Evolutionary conservation across 2,888 invertebrate species (phyloP).

Genomic region (Drosophila birchii): DNA sequence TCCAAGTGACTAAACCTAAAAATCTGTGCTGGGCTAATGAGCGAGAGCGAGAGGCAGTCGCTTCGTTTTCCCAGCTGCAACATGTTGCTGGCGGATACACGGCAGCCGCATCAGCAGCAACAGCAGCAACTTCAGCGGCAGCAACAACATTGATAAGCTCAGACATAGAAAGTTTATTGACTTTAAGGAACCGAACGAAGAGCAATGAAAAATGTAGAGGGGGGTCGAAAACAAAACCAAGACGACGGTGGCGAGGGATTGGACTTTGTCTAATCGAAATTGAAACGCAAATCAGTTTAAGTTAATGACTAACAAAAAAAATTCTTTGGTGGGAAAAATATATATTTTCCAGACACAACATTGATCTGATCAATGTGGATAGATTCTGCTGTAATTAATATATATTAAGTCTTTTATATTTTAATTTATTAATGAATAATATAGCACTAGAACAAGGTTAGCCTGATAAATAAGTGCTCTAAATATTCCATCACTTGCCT

Average conservation of each 20-base stretch:
- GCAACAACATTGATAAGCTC: slow-evolving; percentile 63
- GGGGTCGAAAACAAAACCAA: background rate
- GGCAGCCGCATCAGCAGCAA: slow-evolving; percentile 20
- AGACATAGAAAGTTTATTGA: slow-evolving; percentile 70
- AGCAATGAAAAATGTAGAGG: slow-evolving; percentile 1
- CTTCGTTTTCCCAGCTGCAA: slow-evolving; percentile 39
- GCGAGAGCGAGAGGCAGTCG: slow-evolving; percentile 24
- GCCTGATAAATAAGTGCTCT: too few relatives aligned
- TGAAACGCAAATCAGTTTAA: slow-evolving; percentile 55
- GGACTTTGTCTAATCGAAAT: slow-evolving; percentile 71
- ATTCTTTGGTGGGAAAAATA: too few relatives aligned
- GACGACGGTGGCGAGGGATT: background rate
- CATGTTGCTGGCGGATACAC: slow-evolving; percentile 50
- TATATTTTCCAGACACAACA: slow-evolving; percentile 4
- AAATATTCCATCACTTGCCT: too few relatives aligned
- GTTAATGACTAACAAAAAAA: background rate
- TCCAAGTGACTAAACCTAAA: slow-evolving; percentile 37
- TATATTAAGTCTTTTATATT: too few relatives aligned
- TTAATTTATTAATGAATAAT: background rate
- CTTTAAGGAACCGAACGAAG: slow-evolving; percentile 31
- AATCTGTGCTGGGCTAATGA: slow-evolving; percentile 72
- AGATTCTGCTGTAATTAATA: background rate
- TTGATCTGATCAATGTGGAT: slow-evolving; percentile 45
- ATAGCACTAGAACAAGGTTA: background rate
- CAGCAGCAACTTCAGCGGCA: slow-evolving; percentile 39